A percentile compares a stretch with the other conserved stretches of the same genome.
These are phyloP conservation scores for Pelecanoides urinatrix DNA, from an alignment of 2,113 vertebrate species.

Conservation along the genomic window DNA sequence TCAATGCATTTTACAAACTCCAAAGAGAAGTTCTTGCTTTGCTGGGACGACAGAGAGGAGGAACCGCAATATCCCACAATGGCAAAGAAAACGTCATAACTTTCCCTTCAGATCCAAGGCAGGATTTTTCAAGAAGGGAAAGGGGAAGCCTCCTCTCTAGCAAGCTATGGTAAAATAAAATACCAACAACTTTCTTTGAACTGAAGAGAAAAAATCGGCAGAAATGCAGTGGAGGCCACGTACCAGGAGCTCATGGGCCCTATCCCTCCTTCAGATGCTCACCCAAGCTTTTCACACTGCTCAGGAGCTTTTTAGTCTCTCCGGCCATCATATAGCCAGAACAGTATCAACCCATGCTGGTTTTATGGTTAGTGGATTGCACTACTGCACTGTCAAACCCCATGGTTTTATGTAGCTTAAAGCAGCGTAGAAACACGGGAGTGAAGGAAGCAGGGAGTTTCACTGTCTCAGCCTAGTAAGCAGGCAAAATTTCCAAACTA, in stretches of 20 bases:
- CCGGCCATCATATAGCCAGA: not conserved
- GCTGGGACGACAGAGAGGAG: not conserved
- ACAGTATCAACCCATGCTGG: not conserved
- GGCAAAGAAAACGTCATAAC: not conserved
- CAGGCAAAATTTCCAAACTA: not conserved
- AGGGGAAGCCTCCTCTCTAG: not conserved
- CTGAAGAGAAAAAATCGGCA: not conserved
- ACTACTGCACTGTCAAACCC: not conserved
- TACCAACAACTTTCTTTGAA: not conserved
- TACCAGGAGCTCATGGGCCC: not conserved
- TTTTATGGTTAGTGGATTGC: not conserved
- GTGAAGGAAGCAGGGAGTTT: not conserved
- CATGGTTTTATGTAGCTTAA: not conserved
- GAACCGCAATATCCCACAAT: not conserved
- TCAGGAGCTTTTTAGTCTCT: not conserved
- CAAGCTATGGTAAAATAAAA: not conserved
- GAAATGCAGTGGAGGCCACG: not conserved
- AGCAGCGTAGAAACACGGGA: not conserved
- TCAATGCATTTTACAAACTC: not conserved
- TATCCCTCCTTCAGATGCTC: not conserved
- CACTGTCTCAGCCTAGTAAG: not conserved
- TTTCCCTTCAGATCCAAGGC: not conserved
- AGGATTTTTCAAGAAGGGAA: not conserved
- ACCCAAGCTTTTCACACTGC: not conserved
- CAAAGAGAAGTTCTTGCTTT: not conserved